These are phyloP conservation scores for Emydoidea blandingii DNA, from an alignment of 2,797 vertebrate genomes.

Conservation along the genomic window DNA sequence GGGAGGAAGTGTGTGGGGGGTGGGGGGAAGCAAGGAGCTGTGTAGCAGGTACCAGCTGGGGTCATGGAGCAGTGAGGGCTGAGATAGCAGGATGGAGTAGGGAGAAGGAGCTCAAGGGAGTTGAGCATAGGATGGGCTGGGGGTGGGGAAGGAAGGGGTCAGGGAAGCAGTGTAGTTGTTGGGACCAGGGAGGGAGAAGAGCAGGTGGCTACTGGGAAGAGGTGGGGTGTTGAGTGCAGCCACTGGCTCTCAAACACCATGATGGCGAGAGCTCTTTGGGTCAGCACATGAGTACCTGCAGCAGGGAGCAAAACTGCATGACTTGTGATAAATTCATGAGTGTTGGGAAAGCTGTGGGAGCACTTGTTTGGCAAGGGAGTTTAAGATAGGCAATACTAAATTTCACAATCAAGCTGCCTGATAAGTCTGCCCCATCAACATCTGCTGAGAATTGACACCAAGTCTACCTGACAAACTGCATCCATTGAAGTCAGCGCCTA, in stretches of 20 bases:
- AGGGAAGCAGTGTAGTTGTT: background rate
- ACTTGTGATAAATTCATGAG: background rate
- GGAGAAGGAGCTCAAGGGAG: background rate
- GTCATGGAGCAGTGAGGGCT: background rate
- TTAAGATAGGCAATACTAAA: background rate
- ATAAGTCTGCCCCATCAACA: background rate
- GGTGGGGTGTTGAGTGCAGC: background rate
- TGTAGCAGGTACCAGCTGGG: background rate
- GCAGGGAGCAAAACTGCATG: background rate
- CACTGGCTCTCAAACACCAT: background rate
- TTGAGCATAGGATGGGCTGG: background rate
- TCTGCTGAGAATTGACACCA: background rate
- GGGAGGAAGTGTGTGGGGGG: background rate
- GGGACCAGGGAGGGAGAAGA: background rate
- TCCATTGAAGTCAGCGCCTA: background rate
- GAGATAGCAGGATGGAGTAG: background rate
- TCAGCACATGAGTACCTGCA: background rate
- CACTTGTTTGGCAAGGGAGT: background rate
- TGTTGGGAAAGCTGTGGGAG: background rate
- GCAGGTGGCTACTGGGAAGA: background rate
- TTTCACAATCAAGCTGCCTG: background rate
- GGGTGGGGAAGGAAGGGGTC: background rate
- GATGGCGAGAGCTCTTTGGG: background rate
- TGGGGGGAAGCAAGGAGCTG: background rate
- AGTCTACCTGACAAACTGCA: background rate